Conservation (phyloP, 2,888 invertebrate genomes). For the Leptinotarsa tumamoca region DNA sequence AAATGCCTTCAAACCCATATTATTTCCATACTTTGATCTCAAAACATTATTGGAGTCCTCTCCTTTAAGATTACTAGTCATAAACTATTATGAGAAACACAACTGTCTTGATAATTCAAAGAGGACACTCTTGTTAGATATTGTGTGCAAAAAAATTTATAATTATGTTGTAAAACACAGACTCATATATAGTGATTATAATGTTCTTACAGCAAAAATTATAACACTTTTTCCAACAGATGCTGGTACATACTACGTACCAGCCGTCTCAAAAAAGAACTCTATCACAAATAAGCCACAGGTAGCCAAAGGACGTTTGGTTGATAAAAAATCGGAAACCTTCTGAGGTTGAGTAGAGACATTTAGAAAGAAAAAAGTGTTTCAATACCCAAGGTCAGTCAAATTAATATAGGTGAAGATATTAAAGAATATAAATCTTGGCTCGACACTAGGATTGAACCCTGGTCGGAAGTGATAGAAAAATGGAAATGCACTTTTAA, state of each 20-base stretch:
- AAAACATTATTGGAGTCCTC: constrained; percentile 20
- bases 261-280: too few species aligned
- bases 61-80: constrained; percentile 3
- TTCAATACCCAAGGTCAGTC: not conserved
- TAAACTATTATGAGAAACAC: constrained; percentile 1
- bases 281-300: too few species aligned
- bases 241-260: too few species aligned
- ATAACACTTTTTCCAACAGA: too few species aligned
- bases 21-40: not conserved
- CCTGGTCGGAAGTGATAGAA: constrained; percentile 12
- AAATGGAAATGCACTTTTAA: constrained; percentile 14
- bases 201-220: not conserved
- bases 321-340: not conserved
- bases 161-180: constrained; percentile 1
- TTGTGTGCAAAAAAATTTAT: not conserved
- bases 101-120: constrained; percentile 1
- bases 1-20: constrained; percentile 7
- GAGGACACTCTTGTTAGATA: not conserved
- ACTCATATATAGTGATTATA: not conserved
- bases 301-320: not conserved
- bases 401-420: constrained; percentile 1
- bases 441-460: constrained; percentile 14
- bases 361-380: constrained; percentile 2
- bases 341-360: constrained; percentile 10
- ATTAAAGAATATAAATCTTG: constrained; percentile 14